Conservation (phyloP, 2,888 invertebrate species). For the Spisula solida region DNA sequence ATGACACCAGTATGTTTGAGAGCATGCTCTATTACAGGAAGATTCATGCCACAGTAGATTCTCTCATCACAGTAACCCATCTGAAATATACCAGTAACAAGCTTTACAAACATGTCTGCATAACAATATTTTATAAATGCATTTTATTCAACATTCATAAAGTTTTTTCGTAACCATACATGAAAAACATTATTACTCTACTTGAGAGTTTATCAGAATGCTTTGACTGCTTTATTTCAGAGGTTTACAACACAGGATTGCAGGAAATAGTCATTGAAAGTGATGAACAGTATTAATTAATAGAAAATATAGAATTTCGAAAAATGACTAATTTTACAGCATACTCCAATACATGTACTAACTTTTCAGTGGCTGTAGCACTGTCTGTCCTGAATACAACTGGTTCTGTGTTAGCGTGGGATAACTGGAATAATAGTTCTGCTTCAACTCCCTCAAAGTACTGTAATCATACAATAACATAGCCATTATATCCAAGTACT, state of each 20-base stretch:
- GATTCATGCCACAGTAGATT: constrained; percentile 74
- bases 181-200: background rate
- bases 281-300: too few relatives aligned
- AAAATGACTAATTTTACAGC: too few relatives aligned
- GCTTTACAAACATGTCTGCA: background rate
- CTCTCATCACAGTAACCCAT: constrained; percentile 78
- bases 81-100: constrained; percentile 59
- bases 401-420: constrained; percentile 88
- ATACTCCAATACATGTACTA: constrained; percentile 25
- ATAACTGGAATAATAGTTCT: constrained; percentile 88
- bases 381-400: constrained; percentile 87
- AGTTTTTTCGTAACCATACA: too few relatives aligned
- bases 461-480: constrained; percentile 73
- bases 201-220: too few relatives aligned
- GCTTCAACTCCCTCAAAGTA: constrained; percentile 88
- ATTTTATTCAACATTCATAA: too few relatives aligned
- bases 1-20: background rate
- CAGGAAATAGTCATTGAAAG: too few relatives aligned
- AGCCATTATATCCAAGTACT: constrained; percentile 84
- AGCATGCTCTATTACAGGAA: background rate
- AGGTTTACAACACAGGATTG: too few relatives aligned
- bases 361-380: constrained; percentile 80
- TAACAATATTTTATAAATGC: too few relatives aligned
- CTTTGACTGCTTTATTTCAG: too few relatives aligned
- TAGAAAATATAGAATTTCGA: too few relatives aligned